A percentile compares a stretch with the other conserved stretches of the same genome.
phyloP scores from a whole-genome alignment of 2,797 vertebrate species.

The Sciurus carolinensis region DNA sequence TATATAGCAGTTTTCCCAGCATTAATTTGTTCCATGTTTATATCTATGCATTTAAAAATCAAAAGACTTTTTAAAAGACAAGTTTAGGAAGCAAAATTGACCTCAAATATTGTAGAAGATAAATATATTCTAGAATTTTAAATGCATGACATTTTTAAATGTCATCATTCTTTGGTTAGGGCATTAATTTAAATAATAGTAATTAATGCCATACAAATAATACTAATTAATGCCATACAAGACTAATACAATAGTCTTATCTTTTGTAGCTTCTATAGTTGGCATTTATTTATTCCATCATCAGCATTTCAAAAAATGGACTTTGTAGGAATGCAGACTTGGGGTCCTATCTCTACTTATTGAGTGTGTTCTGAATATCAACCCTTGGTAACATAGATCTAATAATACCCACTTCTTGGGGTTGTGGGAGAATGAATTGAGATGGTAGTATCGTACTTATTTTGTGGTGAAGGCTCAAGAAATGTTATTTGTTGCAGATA shows the following conservation, averaged over 20 bases:
- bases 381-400: no score
- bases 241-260: neutral
- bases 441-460: no score
- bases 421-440: no score
- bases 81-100: conserved; percentile 45
- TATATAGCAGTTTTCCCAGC: neutral
- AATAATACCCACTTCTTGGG: no score
- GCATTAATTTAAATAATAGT: conserved; percentile 30
- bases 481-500: no score
- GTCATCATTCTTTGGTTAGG: neutral
- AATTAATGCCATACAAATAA: neutral
- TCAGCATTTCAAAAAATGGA: conserved; percentile 44
- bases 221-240: neutral
- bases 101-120: conserved; percentile 25
- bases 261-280: neutral
- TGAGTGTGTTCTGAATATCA: neutral
- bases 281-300: neutral
- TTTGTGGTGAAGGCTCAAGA: no score
- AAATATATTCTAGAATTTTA: conserved; percentile 9
- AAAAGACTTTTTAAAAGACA: conserved; percentile 39
- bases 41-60: conserved; percentile 33
- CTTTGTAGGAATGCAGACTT: neutral
- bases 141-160: neutral
- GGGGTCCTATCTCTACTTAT: neutral
- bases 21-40: conserved; percentile 30